phyloP scores from a whole-genome alignment of 2,888 invertebrate genomes.

The Tipula helvola region DNA sequence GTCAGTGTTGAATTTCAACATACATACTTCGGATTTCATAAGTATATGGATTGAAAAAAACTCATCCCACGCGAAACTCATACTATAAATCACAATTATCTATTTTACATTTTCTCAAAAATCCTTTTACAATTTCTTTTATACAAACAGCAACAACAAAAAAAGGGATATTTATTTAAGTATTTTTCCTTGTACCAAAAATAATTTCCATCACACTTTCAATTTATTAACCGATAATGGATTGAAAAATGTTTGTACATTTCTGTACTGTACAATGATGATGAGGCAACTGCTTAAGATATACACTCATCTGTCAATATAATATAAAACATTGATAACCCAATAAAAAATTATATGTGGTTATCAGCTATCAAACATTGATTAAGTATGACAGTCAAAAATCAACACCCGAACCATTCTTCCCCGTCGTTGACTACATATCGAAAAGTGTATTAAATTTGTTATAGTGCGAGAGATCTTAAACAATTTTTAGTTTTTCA shows the following conservation, averaged over 20 bases:
- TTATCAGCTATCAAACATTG: not conserved
- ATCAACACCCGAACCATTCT: not conserved
- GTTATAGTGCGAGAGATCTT: not conserved
- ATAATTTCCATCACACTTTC: not conserved
- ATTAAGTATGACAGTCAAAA: slow-evolving; percentile 4
- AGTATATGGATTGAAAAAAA: too few species aligned
- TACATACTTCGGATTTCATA: too few species aligned
- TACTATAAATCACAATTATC: not conserved
- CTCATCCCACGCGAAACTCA: too few species aligned
- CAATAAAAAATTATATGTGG: not conserved
- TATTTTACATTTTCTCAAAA: not conserved
- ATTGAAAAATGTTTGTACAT: not conserved
- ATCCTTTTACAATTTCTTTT: not conserved
- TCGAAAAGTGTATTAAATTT: not conserved
- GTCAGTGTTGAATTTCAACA: too few species aligned
- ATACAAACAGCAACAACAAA: not conserved
- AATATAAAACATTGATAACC: not conserved
- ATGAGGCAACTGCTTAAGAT: not conserved
- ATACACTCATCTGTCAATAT: not conserved
- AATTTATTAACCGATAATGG: slow-evolving; percentile 4
- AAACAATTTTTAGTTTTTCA: not conserved
- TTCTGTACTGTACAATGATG: not conserved
- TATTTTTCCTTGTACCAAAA: not conserved
- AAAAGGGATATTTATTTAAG: not conserved
- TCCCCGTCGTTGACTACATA: not conserved